phyloP scores from a whole-genome alignment of 2,797 vertebrate genomes.

The Moxostoma hubbsi region DNA sequence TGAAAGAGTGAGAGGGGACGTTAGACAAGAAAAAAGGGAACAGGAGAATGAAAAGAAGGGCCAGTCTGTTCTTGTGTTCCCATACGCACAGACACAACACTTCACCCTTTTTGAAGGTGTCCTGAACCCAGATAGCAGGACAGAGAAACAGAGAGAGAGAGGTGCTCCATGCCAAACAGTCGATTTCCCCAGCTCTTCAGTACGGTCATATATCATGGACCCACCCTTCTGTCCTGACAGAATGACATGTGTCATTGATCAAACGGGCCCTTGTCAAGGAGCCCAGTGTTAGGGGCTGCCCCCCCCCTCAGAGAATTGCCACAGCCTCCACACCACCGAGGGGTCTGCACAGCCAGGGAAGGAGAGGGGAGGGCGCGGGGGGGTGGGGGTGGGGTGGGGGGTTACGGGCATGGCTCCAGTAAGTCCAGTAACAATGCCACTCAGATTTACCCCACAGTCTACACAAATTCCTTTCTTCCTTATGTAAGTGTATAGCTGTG shows the following conservation, averaged over 20 bases:
- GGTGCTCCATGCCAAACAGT: conserved; percentile 90
- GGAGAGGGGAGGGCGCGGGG: conserved; percentile 21
- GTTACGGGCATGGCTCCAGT: conserved; percentile 20
- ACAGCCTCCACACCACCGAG: conserved; percentile 50
- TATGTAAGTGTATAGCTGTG: neutral
- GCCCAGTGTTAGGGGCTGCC: conserved; percentile 65
- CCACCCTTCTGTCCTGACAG: conserved; percentile 88
- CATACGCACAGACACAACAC: conserved; percentile 14
- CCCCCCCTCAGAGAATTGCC: conserved; percentile 56
- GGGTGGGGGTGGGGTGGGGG: conserved; percentile 17
- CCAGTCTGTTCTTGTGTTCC: conserved; percentile 45
- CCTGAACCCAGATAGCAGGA: conserved; percentile 52
- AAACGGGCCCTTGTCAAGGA: conserved; percentile 86
- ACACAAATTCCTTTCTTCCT: conserved; percentile 40
- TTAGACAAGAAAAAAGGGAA: conserved; percentile 52
- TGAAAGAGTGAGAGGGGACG: conserved; percentile 52
- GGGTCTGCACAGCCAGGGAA: conserved; percentile 31
- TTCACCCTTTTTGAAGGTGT: conserved; percentile 43
- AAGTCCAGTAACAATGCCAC: conserved; percentile 51
- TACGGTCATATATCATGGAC: conserved; percentile 93
- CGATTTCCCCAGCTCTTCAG: conserved; percentile 92
- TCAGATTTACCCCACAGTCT: conserved; percentile 42
- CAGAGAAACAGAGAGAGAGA: conserved; percentile 45
- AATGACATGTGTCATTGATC: conserved; percentile 87
- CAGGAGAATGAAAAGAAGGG: conserved; percentile 45